These are phyloP conservation scores for Paralichthys olivaceus DNA, from an alignment of 2,113 vertebrate genomes.

Conservation along the genomic window DNA sequence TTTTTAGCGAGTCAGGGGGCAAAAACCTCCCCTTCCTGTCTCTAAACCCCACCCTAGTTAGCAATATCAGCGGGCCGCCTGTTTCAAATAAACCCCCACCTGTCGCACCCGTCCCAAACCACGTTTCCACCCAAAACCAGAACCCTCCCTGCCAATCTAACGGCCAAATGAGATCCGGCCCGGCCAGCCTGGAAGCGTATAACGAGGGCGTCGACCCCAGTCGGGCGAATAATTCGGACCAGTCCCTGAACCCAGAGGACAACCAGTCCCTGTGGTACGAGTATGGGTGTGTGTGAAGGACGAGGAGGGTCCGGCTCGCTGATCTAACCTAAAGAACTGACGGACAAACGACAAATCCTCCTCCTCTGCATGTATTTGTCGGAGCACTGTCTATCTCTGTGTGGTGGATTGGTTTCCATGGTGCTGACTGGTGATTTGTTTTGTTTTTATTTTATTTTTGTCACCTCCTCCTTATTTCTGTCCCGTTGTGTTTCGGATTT, in stretches of 20 bases:
- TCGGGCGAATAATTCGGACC: slow-evolving; percentile 69
- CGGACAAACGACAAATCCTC: slow-evolving; percentile 5
- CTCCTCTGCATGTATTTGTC: slow-evolving; percentile 69
- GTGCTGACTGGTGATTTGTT: slow-evolving; percentile 42
- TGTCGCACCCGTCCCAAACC: slow-evolving; percentile 31
- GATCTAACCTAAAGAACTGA: neutral
- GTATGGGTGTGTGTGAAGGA: slow-evolving; percentile 93
- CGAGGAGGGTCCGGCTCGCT: slow-evolving; percentile 22
- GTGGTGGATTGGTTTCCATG: slow-evolving; percentile 34
- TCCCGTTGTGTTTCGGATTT: slow-evolving; percentile 39
- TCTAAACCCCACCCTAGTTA: slow-evolving; percentile 93
- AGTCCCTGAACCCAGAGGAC: slow-evolving; percentile 88
- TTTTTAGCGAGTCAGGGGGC: slow-evolving; percentile 74
- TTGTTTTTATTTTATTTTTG: slow-evolving; percentile 4
- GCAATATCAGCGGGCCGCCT: slow-evolving; percentile 93
- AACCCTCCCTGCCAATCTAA: slow-evolving; percentile 56
- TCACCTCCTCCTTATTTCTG: slow-evolving; percentile 1
- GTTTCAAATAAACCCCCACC: slow-evolving; percentile 59
- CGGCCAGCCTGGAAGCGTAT: slow-evolving; percentile 51
- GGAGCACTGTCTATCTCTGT: slow-evolving; percentile 42
- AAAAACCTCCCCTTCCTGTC: slow-evolving; percentile 89
- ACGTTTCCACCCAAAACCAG: slow-evolving; percentile 51
- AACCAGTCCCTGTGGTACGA: slow-evolving; percentile 96
- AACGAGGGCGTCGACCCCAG: slow-evolving; percentile 53
- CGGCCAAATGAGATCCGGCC: slow-evolving; percentile 53